Conservation (phyloP, 1,140 invertebrate species). For the Ericerus pela region DNA sequence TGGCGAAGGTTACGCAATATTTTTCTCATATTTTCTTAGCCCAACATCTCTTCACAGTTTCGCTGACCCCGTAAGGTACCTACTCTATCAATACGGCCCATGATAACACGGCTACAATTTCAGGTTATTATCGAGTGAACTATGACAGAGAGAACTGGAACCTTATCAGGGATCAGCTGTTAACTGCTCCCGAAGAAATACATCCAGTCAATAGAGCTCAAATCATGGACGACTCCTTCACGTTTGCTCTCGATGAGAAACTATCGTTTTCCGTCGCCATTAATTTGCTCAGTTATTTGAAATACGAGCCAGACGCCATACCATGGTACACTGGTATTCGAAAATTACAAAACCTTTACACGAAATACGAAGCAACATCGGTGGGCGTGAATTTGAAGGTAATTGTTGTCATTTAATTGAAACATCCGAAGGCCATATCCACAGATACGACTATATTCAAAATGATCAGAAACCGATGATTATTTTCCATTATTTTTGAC, state of each 20-base stretch:
- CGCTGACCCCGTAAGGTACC: too few species aligned
- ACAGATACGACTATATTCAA: too few species aligned
- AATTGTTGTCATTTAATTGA: too few species aligned
- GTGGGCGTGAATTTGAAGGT: not conserved
- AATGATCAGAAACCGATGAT: too few species aligned
- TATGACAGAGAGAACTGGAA: constrained; percentile 38
- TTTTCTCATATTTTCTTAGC: too few species aligned
- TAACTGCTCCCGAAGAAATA: constrained; percentile 7
- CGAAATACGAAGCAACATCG: not conserved
- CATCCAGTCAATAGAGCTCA: constrained; percentile 34
- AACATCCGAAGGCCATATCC: too few species aligned
- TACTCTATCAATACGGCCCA: too few species aligned
- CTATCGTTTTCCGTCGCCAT: constrained; percentile 35
- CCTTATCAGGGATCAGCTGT: constrained; percentile 14
- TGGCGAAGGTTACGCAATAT: too few species aligned
- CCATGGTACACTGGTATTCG: constrained; percentile 36
- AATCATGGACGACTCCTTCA: constrained; percentile 44
- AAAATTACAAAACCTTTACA: not conserved
- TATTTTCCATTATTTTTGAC: too few species aligned
- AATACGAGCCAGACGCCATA: constrained; percentile 35
- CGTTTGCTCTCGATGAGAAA: constrained; percentile 33
- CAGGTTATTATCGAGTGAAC: constrained; percentile 40
- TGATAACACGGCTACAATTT: not conserved
- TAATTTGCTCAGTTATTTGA: constrained; percentile 31
- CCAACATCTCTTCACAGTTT: too few species aligned